Conservation (phyloP, 2,888 invertebrate genomes). For the Spicauda simplicius region DNA sequence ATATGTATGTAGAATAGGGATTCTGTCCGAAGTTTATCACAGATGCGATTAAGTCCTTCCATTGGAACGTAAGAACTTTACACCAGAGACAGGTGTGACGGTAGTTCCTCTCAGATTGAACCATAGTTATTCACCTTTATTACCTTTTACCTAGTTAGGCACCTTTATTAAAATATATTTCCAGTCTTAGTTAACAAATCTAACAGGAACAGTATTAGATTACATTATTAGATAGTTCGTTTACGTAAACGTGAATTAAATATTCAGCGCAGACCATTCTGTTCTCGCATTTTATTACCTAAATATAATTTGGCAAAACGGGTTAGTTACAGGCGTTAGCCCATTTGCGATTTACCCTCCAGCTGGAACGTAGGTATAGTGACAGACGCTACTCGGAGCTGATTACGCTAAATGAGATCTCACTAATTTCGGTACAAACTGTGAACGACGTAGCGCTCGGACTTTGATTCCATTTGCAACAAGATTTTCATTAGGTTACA, state of each 20-base stretch:
- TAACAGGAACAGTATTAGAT: neutral
- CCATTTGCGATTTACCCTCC: constrained; percentile 54
- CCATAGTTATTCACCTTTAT: too few relatives aligned
- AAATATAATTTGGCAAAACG: constrained; percentile 4
- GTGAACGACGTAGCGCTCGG: constrained; percentile 10
- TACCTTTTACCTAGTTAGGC: too few relatives aligned
- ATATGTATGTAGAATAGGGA: too few relatives aligned
- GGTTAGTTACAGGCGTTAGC: constrained; percentile 44
- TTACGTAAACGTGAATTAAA: neutral
- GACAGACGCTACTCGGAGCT: constrained; percentile 49
- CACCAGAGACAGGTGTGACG: too few relatives aligned
- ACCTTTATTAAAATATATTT: too few relatives aligned
- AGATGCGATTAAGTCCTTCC: too few relatives aligned
- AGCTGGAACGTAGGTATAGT: constrained; percentile 47
- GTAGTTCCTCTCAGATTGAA: too few relatives aligned
- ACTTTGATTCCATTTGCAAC: constrained; percentile 9
- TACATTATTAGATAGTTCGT: neutral
- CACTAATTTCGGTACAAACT: constrained; percentile 53
- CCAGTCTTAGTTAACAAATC: neutral
- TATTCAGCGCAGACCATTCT: neutral
- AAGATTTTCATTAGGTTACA: neutral
- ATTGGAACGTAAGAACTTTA: too few relatives aligned
- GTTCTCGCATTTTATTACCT: neutral
- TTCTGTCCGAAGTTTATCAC: too few relatives aligned
- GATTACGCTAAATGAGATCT: constrained; percentile 59